Base-by-base conservation (phyloP, 2,113 vertebrate species). In the Fulmarus glacialis region DNA sequence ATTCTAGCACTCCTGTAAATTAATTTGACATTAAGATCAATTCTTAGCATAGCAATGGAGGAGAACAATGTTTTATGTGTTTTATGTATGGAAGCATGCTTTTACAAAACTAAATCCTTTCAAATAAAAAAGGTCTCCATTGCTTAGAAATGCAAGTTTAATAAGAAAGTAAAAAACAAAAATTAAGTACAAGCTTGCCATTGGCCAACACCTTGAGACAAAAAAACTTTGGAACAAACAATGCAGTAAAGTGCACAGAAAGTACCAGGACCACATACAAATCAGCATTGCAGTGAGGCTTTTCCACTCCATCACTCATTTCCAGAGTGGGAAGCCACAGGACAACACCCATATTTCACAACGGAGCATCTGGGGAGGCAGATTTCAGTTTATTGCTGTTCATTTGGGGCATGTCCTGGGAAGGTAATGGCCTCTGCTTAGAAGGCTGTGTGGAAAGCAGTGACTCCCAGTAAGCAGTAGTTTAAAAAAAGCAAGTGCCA, bases 401-500 rank as follows among this genome's bases (percentile, higher is more conserved):
- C 58, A 30, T 45, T 2, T 82, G 66, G 66, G 40, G 40, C 85
- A 86, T 5, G 36, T 73, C 71, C 82, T 90, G 82, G 67, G 92
- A 93, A 88, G 90, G 82, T 32, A 89, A 77, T 6, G 73, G 92
- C 84, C 90, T 86, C 74, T 93, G 70, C 73, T 86, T 59, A 22
- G 70, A 85, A 79, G 43, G 52, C 20, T 84, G 34, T 29, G 20
- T 7, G 60, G 77, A 85, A 23, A 97, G 64, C 85, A 77, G 59
- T 6, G 48, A 55, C 71, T 95, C 88, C 60, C 87, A 90, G 34
- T 15, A 60, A 95, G 93, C 84, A 85, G 64, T 2, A 87, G 87
- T 79, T 96, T 55, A 75, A 67, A 91, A 89, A 56, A 29, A 56
- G 73, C 81, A 82, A 87, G 77, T 88, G 84, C 92, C 93, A 94